phyloP scores from a whole-genome alignment of 2,888 invertebrate species.

The Herminia tarsipennalis region DNA sequence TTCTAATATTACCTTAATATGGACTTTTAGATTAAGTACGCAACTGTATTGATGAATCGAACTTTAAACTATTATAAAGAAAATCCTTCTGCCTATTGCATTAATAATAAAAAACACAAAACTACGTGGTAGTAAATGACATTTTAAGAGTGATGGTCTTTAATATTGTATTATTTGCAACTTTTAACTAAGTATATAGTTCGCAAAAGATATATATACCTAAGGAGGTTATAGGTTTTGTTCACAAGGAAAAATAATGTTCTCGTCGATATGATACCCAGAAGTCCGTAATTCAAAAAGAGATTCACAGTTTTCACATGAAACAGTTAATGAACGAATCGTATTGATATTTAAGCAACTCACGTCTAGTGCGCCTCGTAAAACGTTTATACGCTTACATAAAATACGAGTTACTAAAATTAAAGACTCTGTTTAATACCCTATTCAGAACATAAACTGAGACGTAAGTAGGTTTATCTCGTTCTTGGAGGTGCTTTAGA shows the following conservation, averaged over 20 bases:
- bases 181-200: too few species aligned
- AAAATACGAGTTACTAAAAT: conserved; percentile 69
- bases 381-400: conserved; percentile 69
- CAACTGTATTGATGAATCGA: too few species aligned
- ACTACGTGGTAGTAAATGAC: too few species aligned
- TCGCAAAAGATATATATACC: too few species aligned
- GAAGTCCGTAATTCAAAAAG: neutral
- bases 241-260: neutral
- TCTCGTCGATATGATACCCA: neutral
- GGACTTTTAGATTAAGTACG: too few species aligned
- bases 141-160: neutral
- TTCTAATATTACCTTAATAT: conserved; percentile 2
- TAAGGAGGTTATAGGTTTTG: too few species aligned
- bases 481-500: conserved; percentile 41
- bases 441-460: conserved; percentile 58
- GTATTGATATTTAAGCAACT: conserved; percentile 67
- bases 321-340: conserved; percentile 46
- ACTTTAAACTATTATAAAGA: too few species aligned
- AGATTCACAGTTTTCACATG: conserved; percentile 28
- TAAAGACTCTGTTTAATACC: conserved; percentile 66
- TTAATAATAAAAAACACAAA: too few species aligned
- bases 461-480: conserved; percentile 55
- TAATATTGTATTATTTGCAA: neutral
- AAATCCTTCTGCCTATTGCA: too few species aligned
- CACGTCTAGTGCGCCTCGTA: conserved; percentile 70